A percentile compares a stretch with the other conserved stretches of the same genome.
phyloP scores from a whole-genome alignment of 2,888 invertebrate species.

The Drosophila suboccidentalis region DNA sequence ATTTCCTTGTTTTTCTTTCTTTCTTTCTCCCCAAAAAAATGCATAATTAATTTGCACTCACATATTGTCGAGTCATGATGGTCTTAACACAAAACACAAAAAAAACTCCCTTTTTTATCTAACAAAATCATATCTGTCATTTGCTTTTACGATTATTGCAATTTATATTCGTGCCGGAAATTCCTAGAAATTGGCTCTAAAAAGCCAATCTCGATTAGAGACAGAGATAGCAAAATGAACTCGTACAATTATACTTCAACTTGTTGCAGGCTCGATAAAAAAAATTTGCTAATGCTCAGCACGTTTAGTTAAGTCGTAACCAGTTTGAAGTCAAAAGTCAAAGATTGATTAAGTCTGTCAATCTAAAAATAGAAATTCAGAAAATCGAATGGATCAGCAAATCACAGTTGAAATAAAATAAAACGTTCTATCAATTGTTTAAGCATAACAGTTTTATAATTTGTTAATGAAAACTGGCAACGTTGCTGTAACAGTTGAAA shows the following conservation, averaged over 20 bases:
- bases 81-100: not conserved
- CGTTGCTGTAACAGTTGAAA: too few species aligned
- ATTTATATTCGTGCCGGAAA: slow-evolving; percentile 52
- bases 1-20: not conserved
- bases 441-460: not conserved
- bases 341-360: slow-evolving; percentile 28
- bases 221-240: slow-evolving; percentile 24
- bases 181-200: slow-evolving; percentile 57
- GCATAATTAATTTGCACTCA: slow-evolving; percentile 8
- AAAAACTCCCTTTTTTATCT: slow-evolving; percentile 50
- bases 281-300: slow-evolving; percentile 11
- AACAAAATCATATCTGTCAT: slow-evolving; percentile 40
- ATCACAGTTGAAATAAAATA: too few species aligned
- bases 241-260: slow-evolving; percentile 7
- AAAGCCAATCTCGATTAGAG: slow-evolving; percentile 51
- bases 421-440: too few species aligned
- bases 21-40: not conserved
- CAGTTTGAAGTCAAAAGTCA: slow-evolving; percentile 37
- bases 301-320: slow-evolving; percentile 25
- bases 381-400: slow-evolving; percentile 15
- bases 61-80: slow-evolving; percentile 20
- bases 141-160: slow-evolving; percentile 40
- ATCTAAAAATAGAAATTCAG: slow-evolving; percentile 42
- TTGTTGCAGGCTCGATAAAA: slow-evolving; percentile 19
- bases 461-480: slow-evolving; percentile 12